A percentile compares a stretch with the other conserved stretches of the same genome.
Conservation (phyloP, 2,888 invertebrate species). For the Dorcus parallelipipedus region DNA sequence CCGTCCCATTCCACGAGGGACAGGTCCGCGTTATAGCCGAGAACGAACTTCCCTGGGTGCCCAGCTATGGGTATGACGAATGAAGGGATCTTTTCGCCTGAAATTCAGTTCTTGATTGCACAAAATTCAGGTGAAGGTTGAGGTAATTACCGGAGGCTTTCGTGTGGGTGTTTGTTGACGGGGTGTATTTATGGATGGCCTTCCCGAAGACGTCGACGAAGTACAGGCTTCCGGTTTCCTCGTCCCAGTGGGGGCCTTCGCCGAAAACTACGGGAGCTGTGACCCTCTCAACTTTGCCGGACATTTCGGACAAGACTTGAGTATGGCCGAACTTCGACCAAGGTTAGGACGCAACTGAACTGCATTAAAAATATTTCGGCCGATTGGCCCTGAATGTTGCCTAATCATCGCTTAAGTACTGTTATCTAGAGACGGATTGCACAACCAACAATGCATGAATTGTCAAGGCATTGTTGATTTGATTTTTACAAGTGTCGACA, state of each 20-base stretch:
- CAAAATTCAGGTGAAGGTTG: constrained; percentile 5
- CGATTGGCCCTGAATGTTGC: no score
- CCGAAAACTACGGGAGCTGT: constrained; percentile 44
- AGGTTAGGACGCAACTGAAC: no score
- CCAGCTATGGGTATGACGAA: constrained; percentile 64
- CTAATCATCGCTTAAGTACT: no score
- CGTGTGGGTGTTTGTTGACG: constrained; percentile 33
- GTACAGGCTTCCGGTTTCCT: constrained; percentile 55
- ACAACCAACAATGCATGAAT: no score
- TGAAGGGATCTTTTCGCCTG: constrained; percentile 29
- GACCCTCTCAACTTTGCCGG: no score
- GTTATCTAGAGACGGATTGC: no score
- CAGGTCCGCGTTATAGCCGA: constrained; percentile 57
- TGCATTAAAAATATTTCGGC: no score
- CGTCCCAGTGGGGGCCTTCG: constrained; percentile 69
- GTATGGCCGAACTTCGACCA: no score
- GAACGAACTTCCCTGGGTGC: constrained; percentile 57
- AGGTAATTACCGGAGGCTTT: not conserved
- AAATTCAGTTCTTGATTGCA: not conserved
- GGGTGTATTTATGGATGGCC: constrained; percentile 51
- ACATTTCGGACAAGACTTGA: no score
- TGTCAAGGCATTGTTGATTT: no score
- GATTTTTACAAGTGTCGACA: no score
- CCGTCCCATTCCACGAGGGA: constrained; percentile 64
- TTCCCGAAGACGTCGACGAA: constrained; percentile 60